A percentile compares a stretch with the other conserved stretches of the same genome.
These are phyloP conservation scores for Tipula vernalis DNA, from an alignment of 2,888 invertebrate species.

Conservation along the genomic window DNA sequence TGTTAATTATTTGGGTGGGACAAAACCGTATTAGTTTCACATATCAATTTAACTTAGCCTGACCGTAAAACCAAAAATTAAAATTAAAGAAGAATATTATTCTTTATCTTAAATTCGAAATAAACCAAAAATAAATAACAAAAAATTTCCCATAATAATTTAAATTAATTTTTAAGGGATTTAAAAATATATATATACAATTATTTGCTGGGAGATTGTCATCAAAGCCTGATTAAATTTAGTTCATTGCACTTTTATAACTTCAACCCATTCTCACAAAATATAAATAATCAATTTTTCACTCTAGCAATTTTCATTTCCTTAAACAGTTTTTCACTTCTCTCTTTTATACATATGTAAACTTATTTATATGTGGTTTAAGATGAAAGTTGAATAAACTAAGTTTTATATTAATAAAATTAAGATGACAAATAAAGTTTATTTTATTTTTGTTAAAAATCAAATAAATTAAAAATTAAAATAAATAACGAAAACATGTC, in stretches of 20 bases:
- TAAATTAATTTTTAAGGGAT: not conserved
- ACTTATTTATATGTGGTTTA: not conserved
- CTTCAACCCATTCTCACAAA: not conserved
- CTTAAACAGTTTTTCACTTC: not conserved
- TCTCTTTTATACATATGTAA: not conserved
- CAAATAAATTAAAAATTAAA: not conserved
- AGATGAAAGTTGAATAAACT: not conserved
- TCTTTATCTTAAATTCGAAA: not conserved
- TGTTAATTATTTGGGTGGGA: not conserved
- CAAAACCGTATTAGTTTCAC: not conserved
- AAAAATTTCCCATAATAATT: not conserved
- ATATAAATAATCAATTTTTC: not conserved
- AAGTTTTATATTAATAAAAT: not conserved
- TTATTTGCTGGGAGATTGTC: not conserved
- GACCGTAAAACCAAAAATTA: not conserved
- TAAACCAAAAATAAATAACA: not conserved
- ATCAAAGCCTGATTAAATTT: not conserved
- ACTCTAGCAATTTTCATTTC: not conserved
- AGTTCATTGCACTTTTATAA: not conserved
- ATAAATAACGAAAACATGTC: conserved; percentile 4
- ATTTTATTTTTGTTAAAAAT: not conserved
- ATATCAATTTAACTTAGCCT: not conserved
- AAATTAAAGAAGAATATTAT: not conserved
- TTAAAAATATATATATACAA: not conserved
- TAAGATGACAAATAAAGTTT: not conserved